Percentiles rank a stretch among this genome's conserved stretches.
Evolutionary conservation across 2,113 vertebrate species (phyloP).

Genomic region (Trematomus loennbergii): DNA sequence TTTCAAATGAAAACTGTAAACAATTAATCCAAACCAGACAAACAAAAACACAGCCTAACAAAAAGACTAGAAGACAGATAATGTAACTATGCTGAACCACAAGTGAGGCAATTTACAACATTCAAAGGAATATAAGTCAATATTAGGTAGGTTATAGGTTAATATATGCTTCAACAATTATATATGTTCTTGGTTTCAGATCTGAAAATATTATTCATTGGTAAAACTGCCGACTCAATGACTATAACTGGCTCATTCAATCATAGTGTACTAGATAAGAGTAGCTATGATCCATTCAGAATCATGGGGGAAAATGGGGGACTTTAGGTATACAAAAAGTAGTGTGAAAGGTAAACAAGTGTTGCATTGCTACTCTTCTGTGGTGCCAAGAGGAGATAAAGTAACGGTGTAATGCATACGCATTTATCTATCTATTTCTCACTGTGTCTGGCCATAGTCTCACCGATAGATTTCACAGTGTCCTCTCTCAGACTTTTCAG

Average conservation of each 20-base stretch:
- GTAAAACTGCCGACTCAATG: background rate
- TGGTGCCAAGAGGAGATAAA: background rate
- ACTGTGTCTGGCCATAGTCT: background rate
- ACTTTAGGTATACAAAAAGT: background rate
- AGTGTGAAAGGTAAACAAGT: background rate
- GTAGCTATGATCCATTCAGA: no score
- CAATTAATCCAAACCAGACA: background rate
- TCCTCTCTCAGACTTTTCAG: background rate
- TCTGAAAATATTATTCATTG: background rate
- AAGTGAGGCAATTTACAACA: background rate
- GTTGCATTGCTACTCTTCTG: background rate
- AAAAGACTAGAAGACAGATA: background rate
- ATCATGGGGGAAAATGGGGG: no score
- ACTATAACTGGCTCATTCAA: background rate
- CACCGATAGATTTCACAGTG: background rate
- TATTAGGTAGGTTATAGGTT: no score
- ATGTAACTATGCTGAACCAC: no score
- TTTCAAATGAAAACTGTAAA: background rate
- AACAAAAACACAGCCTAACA: background rate
- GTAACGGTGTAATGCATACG: background rate
- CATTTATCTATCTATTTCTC: slow-evolving; percentile 6
- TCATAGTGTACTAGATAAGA: background rate
- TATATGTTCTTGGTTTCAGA: background rate
- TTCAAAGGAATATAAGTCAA: background rate
- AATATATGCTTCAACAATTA: no score